Evolutionary conservation across 23 tunicate genomes (phyloP).

Genomic region (Ciona savignyi): DNA sequence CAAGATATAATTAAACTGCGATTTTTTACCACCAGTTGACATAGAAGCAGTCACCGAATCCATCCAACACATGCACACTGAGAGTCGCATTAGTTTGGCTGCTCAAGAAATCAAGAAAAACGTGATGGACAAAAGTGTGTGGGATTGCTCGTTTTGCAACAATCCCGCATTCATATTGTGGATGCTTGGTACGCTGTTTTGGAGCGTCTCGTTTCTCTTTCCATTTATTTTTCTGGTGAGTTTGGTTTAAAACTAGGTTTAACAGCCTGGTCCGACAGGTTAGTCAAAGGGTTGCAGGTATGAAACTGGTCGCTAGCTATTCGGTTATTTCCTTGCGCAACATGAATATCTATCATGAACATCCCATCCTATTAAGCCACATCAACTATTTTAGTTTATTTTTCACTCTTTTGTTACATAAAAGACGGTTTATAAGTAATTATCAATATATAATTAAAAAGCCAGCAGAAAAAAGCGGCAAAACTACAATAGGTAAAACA

Average conservation of each 20-base stretch:
- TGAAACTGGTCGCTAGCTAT: no score
- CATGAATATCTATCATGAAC: no score
- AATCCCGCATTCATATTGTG: conserved; percentile 46
- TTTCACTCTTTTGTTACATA: no score
- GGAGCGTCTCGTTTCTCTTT: conserved; percentile 67
- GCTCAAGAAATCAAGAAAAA: conserved; percentile 77
- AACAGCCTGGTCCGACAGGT: no score
- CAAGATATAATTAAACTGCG: no score
- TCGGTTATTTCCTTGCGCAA: no score
- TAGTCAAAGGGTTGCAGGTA: no score
- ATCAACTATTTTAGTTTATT: no score
- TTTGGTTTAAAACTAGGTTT: not conserved
- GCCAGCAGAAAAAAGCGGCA: no score
- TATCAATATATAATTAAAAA: no score
- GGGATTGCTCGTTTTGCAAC: conserved; percentile 52
- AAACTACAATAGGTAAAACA: no score
- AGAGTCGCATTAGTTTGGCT: conserved; percentile 68
- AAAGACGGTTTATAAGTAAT: not conserved
- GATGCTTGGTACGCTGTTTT: conserved; percentile 75
- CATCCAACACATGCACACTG: conserved; percentile 40
- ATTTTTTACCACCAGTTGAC: conserved; percentile 38
- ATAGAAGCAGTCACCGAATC: conserved; percentile 47
- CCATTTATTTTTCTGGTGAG: conserved; percentile 80
- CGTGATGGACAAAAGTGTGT: conserved; percentile 57
- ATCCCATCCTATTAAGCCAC: no score